Percentiles rank a stretch among this genome's conserved stretches.
Evolutionary conservation across 2,888 invertebrate species (phyloP).

Genomic region (Drosophila seclusa): DNA sequence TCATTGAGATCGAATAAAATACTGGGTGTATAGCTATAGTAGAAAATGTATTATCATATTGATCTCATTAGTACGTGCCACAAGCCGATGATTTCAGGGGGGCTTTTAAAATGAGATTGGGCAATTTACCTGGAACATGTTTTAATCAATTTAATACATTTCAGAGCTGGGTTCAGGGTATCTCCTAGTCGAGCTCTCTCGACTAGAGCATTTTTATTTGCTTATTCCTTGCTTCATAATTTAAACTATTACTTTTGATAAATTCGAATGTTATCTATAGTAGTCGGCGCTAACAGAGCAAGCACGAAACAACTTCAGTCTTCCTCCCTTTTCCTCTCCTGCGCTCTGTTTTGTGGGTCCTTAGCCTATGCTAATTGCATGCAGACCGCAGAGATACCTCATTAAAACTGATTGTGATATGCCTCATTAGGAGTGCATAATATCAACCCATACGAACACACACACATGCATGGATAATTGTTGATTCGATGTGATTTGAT

Average conservation of each 20-base stretch:
- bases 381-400: conserved; percentile 58
- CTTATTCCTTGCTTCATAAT: neutral
- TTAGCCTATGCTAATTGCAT: conserved; percentile 48
- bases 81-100: no score
- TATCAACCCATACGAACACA: conserved; percentile 19
- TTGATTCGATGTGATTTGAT: conserved; percentile 56
- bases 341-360: neutral
- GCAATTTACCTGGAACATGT: no score
- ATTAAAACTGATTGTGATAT: conserved; percentile 67
- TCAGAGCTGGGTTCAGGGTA: neutral
- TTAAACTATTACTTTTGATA: neutral
- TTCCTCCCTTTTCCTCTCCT: neutral
- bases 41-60: no score
- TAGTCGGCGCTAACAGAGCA: neutral
- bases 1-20: no score
- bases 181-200: neutral
- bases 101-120: no score
- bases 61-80: no score
- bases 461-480: conserved; percentile 52
- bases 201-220: neutral
- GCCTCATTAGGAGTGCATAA: conserved; percentile 61
- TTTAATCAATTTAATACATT: no score
- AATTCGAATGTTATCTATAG: neutral
- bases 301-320: neutral
- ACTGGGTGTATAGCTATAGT: no score